Evolutionary conservation across 2,113 vertebrate genomes (phyloP), one percentile per base, ranked within the genome.

Genomic region (Grammomys surdaster): DNA sequence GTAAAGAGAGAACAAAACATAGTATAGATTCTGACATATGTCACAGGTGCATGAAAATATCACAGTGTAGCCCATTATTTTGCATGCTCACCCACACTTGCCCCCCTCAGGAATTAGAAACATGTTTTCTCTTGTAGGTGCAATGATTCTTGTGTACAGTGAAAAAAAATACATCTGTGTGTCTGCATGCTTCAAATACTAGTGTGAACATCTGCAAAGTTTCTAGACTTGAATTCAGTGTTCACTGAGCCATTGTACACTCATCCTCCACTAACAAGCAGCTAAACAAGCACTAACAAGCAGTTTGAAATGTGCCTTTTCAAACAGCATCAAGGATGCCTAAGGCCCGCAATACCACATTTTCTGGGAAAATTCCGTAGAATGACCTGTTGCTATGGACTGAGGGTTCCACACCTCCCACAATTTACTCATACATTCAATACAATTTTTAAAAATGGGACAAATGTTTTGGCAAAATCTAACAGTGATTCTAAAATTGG

Each of bases 401-500:
- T 40, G 43, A 78, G 43, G 54, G 63, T n/a, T 85, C 70, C 60
- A 16, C 63, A 36, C 24, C 40, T 65, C 36, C 63, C 75, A 78
- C 92, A 94, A 85, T 78, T 78, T 65, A 40, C 20, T 40, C 46
- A 89, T 31, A 56, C 24, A 67, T 31, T 33, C 28, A 72, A 65
- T 40, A 48, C 31, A 73, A 67, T 48, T 58, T 67, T 16, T 40
- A 58, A 94, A 75, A 76, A 76, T 73, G 14, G 33, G 91, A 88
- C 72, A 65, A 36, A 54, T 33, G 48, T 67, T 48, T 82, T 89
- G 65, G 63, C 58, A 72, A 92, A 92, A 95, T 56, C 89, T 93
- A 17, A 67, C n/a, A 80, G 63, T 58, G 48, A 90, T 87, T 90
- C 58, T 67, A 95, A 86, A 80, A 90, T 90, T 56, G 77, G 10